A percentile compares a stretch with the other conserved stretches of the same genome.
Evolutionary conservation across 2,888 invertebrate species (phyloP).

Genomic region (Syritta pipiens): DNA sequence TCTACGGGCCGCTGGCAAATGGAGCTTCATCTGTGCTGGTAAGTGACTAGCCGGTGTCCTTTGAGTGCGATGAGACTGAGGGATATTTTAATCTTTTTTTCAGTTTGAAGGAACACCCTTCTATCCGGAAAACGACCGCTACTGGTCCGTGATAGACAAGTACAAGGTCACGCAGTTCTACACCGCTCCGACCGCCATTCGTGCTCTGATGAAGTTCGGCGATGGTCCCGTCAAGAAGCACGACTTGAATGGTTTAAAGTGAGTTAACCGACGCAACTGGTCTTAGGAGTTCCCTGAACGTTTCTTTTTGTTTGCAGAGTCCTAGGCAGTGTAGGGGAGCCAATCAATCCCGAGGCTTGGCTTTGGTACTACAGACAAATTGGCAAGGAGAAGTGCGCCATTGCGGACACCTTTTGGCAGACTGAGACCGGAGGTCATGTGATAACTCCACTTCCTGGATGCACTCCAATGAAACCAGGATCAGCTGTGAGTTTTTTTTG

Average conservation of each 20-base stretch:
- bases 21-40: constrained; percentile 97
- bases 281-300: background rate
- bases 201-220: constrained; percentile 97
- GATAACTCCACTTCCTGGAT: constrained; percentile 96
- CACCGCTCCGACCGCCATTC: constrained; percentile 98
- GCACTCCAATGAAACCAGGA: constrained; percentile 98
- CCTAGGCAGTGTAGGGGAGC: constrained; percentile 98
- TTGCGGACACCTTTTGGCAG: constrained; percentile 99
- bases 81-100: constrained; percentile 71
- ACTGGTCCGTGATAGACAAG: constrained; percentile 95
- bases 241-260: constrained; percentile 78
- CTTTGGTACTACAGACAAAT: constrained; percentile 94
- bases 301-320: constrained; percentile 82
- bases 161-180: constrained; percentile 98
- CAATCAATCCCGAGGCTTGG: constrained; percentile 99
- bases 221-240: constrained; percentile 90
- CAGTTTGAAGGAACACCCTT: constrained; percentile 99
- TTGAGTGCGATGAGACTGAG: background rate
- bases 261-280: constrained; percentile 49
- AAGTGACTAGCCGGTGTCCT: constrained; percentile 76
- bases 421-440: constrained; percentile 99
- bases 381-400: constrained; percentile 91
- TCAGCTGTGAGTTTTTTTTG: constrained; percentile 89
- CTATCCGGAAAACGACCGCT: constrained; percentile 94
- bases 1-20: constrained; percentile 96